phyloP scores from a whole-genome alignment of 2,888 invertebrate genomes.

The Steinernema carpocapsae region DNA sequence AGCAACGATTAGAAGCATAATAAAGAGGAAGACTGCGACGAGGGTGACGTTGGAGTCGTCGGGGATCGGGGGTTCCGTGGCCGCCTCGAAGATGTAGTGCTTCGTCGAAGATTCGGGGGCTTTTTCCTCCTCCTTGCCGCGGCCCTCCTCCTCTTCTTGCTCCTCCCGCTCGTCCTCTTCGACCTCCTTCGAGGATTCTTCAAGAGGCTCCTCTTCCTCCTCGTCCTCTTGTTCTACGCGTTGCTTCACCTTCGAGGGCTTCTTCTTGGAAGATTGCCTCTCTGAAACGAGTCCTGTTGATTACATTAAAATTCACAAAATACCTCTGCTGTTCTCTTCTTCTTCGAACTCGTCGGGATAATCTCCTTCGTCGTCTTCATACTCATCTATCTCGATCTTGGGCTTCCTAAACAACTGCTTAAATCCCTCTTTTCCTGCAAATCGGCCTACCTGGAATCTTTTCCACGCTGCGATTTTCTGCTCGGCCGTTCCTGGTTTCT shows the following conservation, averaged over 20 bases:
- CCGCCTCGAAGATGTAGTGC: slow-evolving; percentile 63
- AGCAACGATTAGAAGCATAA: slow-evolving; percentile 66
- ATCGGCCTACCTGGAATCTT: slow-evolving; percentile 4
- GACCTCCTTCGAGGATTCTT: slow-evolving; percentile 48
- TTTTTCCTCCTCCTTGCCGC: slow-evolving; percentile 32
- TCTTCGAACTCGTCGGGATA: slow-evolving; percentile 47
- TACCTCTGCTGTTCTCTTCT: slow-evolving; percentile 40
- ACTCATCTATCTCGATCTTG: slow-evolving; percentile 39
- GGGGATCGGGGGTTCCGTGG: slow-evolving; percentile 54
- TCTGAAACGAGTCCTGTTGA: neutral
- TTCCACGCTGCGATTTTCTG: slow-evolving; percentile 35
- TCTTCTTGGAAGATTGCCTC: slow-evolving; percentile 13
- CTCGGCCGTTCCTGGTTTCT: slow-evolving; percentile 54
- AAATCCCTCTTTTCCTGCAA: neutral
- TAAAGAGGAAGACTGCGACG: slow-evolving; percentile 60
- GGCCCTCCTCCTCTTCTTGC: slow-evolving; percentile 43
- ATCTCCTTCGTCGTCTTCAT: slow-evolving; percentile 3
- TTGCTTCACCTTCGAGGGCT: slow-evolving; percentile 21
- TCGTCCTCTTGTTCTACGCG: slow-evolving; percentile 44
- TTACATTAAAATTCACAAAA: too few relatives aligned
- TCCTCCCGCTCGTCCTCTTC: slow-evolving; percentile 46
- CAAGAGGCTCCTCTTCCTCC: slow-evolving; percentile 35
- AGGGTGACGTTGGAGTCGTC: slow-evolving; percentile 49
- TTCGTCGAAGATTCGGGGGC: slow-evolving; percentile 28
- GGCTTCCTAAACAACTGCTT: slow-evolving; percentile 40